A percentile compares a stretch with the other conserved stretches of the same genome.
Conservation (phyloP, 2,888 invertebrate genomes). For the Oligia latruncula region DNA sequence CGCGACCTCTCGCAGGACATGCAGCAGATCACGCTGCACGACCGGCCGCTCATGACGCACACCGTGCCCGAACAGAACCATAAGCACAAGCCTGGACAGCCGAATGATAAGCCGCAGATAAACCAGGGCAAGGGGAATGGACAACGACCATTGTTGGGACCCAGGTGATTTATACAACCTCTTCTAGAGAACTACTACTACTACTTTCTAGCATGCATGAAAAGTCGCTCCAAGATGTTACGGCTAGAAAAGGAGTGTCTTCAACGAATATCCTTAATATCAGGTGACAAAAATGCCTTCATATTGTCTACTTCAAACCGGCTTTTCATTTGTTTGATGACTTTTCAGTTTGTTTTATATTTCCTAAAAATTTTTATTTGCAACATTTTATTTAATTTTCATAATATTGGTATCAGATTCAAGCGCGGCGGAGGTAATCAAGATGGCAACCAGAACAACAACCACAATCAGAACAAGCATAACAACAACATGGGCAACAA, state of each 20-base stretch:
- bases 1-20: constrained; percentile 82
- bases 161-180: constrained; percentile 72
- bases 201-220: background rate
- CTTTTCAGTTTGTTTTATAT: background rate
- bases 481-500: constrained; percentile 83
- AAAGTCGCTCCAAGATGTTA: background rate
- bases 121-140: constrained; percentile 78
- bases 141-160: constrained; percentile 83
- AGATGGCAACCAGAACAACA: constrained; percentile 76
- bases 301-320: background rate
- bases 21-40: constrained; percentile 81
- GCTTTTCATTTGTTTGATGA: constrained; percentile 13
- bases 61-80: constrained; percentile 67
- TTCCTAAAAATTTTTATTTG: background rate
- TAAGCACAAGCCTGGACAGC: constrained; percentile 75
- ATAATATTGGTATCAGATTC: constrained; percentile 73
- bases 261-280: background rate
- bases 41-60: constrained; percentile 68
- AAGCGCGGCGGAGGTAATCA: constrained; percentile 84
- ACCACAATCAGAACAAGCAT: constrained; percentile 78
- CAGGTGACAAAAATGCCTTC: background rate
- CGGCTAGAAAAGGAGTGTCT: no score
- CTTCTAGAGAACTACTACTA: no score
- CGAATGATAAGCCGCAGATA: constrained; percentile 74
- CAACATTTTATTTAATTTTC: constrained; percentile 4